Evolutionary conservation across 2,888 invertebrate species (phyloP), one percentile per base, ranked within the genome.

Genomic region (Scaptomyza parva): DNA sequence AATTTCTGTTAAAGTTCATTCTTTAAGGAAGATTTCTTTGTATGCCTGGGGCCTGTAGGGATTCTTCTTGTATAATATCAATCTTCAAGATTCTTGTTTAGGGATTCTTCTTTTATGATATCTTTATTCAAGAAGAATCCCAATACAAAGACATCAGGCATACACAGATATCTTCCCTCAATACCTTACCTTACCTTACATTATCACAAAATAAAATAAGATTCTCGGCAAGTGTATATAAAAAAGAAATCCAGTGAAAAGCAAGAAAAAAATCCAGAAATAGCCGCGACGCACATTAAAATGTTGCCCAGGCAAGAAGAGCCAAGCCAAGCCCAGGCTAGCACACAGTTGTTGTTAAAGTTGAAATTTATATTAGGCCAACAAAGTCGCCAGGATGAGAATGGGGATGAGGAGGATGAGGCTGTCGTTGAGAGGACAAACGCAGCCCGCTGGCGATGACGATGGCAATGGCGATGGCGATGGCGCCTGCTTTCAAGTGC

Each of bases 401-500:
- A 39, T 60, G 76, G 48, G 67, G 67, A 67, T 44, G 77, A 52
- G n/a, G n/a, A 53, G 66, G 39, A 51, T 33, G 47, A 14, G 53
- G 11, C 41, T 60, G 76, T 52, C 71, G 67, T 71, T 44, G 77
- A 52, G 77, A 52, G 77, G 61, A 61, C 73, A 67, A 67, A 41
- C 76, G 64, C 61, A 53, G 62, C 70, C 70, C 80, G 55, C 69
- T 65, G 72, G 78, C 81, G 35, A 37, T 65, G 72, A 74, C 81
- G 35, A 37, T 55, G 37, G 17, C 58, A 54, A 68, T 79, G 78
- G 79, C 76, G 30, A 37, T 53, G 37, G 17, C 58, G 61, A 69
- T 81, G 79, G 82, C 82, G 86, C 78, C 87, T 86, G 87, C 85
- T 82, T 71, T 85, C 85, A 88, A 89, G 89, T 86, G 88, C 82